Conservation (phyloP, 92 coral and sea anemone species). For the Phenganax marumi region DNA sequence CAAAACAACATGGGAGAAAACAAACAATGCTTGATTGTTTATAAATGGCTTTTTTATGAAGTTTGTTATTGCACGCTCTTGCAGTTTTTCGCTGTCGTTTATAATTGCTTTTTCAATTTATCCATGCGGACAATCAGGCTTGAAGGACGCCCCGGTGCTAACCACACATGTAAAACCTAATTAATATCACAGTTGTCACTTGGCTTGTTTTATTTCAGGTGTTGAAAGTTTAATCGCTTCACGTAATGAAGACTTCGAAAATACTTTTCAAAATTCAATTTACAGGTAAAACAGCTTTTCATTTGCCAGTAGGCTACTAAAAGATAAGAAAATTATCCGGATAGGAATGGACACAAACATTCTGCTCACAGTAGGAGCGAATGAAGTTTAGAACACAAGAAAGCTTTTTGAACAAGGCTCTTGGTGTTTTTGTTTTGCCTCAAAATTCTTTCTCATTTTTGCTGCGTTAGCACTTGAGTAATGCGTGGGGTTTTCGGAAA, state of each 20-base stretch:
- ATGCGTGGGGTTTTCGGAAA: too few species aligned
- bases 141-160: neutral
- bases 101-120: slow-evolving; percentile 30
- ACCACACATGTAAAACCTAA: neutral
- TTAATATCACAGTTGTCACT: neutral
- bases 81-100: slow-evolving; percentile 5
- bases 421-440: too few species aligned
- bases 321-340: too few species aligned
- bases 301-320: too few species aligned
- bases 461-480: too few species aligned
- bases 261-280: neutral
- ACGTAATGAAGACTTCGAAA: neutral
- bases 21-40: neutral
- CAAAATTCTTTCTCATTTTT: too few species aligned
- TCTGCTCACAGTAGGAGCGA: too few species aligned
- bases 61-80: slow-evolving; percentile 5
- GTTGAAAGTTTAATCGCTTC: neutral
- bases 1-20: neutral
- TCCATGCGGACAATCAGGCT: neutral
- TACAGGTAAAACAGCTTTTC: too few species aligned
- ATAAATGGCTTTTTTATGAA: neutral
- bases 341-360: too few species aligned
- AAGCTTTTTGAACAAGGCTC: too few species aligned
- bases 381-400: too few species aligned
- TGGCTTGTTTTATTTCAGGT: neutral